phyloP scores from a whole-genome alignment of 2,797 vertebrate species.

The Thamnophis elegans region DNA sequence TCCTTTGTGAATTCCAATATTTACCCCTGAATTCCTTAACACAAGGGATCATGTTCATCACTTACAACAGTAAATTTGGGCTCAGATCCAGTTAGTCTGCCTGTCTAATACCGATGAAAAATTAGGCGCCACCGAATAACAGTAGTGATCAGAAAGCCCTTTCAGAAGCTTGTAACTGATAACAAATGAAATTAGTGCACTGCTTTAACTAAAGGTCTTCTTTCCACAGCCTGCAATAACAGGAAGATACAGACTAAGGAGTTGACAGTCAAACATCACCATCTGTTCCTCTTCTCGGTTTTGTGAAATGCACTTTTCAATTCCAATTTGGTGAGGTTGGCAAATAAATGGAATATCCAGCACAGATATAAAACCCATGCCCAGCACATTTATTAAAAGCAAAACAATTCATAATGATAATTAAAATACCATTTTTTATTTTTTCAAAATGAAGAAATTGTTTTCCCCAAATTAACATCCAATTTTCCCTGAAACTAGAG shows the following conservation, averaged over 20 bases:
- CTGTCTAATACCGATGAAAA: constrained; percentile 82
- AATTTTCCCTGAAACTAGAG: not conserved
- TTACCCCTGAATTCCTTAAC: constrained; percentile 80
- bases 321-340: not conserved
- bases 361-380: not conserved
- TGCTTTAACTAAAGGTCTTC: constrained; percentile 67
- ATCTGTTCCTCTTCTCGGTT: not conserved
- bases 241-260: constrained; percentile 50
- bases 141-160: constrained; percentile 75
- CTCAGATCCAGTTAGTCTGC: constrained; percentile 83
- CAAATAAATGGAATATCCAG: not conserved
- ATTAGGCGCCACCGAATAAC: constrained; percentile 88
- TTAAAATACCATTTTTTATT: not conserved
- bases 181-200: constrained; percentile 80
- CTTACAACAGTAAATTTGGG: constrained; percentile 81
- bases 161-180: constrained; percentile 88
- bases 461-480: not conserved
- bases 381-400: not conserved
- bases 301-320: not conserved
- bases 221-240: constrained; percentile 69
- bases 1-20: constrained; percentile 81
- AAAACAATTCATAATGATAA: not conserved
- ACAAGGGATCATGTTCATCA: constrained; percentile 84
- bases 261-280: constrained; percentile 34
- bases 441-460: not conserved